phyloP scores from a whole-genome alignment of 2,888 invertebrate species.

The Lasius platythorax region DNA sequence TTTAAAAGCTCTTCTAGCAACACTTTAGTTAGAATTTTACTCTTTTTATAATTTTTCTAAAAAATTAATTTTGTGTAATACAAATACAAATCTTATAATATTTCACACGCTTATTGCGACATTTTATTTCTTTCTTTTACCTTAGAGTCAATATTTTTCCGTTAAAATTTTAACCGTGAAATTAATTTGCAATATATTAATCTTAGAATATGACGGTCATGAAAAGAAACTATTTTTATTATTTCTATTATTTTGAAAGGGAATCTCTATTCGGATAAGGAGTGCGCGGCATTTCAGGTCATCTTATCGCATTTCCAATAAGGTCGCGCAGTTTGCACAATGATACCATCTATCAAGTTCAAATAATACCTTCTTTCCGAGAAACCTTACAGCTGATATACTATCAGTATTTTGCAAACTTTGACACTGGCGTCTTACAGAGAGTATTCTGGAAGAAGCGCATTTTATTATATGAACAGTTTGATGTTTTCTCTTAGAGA shows the following conservation, averaged over 20 bases:
- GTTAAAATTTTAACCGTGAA: background rate
- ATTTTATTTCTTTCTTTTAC: background rate
- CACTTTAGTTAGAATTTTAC: background rate
- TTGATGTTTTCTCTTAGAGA: background rate
- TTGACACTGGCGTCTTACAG: background rate
- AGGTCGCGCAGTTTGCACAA: constrained; percentile 55
- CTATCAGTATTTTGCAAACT: background rate
- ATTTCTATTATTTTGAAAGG: constrained; percentile 52
- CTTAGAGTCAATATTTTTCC: background rate
- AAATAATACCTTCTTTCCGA: constrained; percentile 55
- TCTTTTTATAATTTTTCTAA: background rate
- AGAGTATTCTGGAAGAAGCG: background rate
- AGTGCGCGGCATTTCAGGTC: constrained; percentile 59
- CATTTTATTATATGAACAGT: background rate
- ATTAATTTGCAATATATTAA: background rate
- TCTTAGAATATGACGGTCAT: background rate
- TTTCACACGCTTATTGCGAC: background rate
- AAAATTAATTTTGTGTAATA: background rate
- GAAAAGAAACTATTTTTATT: background rate
- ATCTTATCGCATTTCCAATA: constrained; percentile 63
- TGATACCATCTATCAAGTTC: constrained; percentile 67
- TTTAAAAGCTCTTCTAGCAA: background rate
- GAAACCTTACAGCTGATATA: background rate
- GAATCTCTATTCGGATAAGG: constrained; percentile 55
- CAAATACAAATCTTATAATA: background rate